Evolutionary conservation across 2,797 vertebrate genomes (phyloP).

Genomic region (Anniella stebbinsi): DNA sequence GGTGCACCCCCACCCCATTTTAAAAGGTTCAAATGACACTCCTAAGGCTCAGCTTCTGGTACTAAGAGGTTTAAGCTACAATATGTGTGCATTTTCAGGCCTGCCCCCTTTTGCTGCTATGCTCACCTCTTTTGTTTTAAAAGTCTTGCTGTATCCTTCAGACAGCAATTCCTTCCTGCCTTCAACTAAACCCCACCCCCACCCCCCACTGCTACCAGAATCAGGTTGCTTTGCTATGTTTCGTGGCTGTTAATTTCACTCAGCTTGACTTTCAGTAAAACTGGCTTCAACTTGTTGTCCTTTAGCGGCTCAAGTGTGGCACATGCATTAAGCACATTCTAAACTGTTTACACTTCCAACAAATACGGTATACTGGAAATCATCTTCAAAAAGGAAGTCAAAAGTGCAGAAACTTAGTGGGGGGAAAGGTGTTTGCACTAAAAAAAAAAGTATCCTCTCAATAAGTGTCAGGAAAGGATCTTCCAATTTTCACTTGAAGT

Average conservation of each 20-base stretch:
- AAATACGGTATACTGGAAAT: neutral
- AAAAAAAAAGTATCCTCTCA: neutral
- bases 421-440: neutral
- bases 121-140: too few relatives aligned
- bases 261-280: neutral
- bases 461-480: conserved; percentile 19
- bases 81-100: too few relatives aligned
- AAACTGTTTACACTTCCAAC: fast-evolving
- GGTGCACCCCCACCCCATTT: too few relatives aligned
- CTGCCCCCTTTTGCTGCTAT: too few relatives aligned
- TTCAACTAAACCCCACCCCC: too few relatives aligned
- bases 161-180: too few relatives aligned
- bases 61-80: too few relatives aligned
- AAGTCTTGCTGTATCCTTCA: too few relatives aligned
- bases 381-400: neutral
- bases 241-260: neutral
- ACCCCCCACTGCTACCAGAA: too few relatives aligned
- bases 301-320: fast-evolving
- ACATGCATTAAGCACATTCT: conserved; percentile 5
- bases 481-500: conserved; percentile 31
- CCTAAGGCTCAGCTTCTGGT: too few relatives aligned
- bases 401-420: conserved; percentile 5
- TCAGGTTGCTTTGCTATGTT: neutral
- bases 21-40: too few relatives aligned
- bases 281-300: neutral